Evolutionary conservation across 2,797 vertebrate species (phyloP).

Genomic region (Molothrus ater): DNA sequence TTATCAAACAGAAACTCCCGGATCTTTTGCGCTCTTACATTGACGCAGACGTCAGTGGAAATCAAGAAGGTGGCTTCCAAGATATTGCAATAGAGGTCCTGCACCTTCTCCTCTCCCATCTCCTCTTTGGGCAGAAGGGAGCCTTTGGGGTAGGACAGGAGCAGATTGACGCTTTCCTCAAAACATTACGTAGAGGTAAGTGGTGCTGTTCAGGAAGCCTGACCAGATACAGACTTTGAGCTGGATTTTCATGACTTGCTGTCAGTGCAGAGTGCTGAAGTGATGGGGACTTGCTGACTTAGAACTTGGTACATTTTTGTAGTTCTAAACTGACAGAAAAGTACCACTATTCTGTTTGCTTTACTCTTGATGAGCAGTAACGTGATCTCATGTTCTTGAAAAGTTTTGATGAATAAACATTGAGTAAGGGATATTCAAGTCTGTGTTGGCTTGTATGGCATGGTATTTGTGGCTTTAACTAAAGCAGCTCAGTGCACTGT

Average conservation of each 20-base stretch:
- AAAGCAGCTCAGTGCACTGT: not conserved
- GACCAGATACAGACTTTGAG: not conserved
- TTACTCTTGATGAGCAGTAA: not conserved
- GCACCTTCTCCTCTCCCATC: constrained; percentile 99
- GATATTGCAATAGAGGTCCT: constrained; percentile 99
- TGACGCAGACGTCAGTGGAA: constrained; percentile 97
- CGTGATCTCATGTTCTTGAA: not conserved
- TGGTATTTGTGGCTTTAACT: not conserved
- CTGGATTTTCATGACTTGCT: not conserved
- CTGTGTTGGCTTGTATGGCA: not conserved
- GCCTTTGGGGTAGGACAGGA: constrained; percentile 98
- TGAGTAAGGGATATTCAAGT: not conserved
- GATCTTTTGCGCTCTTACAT: constrained; percentile 98
- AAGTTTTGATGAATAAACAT: not conserved
- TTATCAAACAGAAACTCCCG: constrained; percentile 99
- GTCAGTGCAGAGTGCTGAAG: not conserved
- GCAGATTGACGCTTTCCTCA: constrained; percentile 98
- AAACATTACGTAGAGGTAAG: constrained; percentile 98
- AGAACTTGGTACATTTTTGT: rapidly evolving
- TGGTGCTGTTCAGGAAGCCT: not conserved
- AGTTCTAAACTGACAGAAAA: not conserved
- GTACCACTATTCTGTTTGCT: not conserved
- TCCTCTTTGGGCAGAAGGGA: constrained; percentile 99
- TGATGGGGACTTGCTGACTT: not conserved
- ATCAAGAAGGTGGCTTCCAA: constrained; percentile 99